Percentiles rank a stretch among this genome's conserved stretches.
phyloP scores from a whole-genome alignment of 2,797 vertebrate genomes.

The Chaenodraco wilsoni region DNA sequence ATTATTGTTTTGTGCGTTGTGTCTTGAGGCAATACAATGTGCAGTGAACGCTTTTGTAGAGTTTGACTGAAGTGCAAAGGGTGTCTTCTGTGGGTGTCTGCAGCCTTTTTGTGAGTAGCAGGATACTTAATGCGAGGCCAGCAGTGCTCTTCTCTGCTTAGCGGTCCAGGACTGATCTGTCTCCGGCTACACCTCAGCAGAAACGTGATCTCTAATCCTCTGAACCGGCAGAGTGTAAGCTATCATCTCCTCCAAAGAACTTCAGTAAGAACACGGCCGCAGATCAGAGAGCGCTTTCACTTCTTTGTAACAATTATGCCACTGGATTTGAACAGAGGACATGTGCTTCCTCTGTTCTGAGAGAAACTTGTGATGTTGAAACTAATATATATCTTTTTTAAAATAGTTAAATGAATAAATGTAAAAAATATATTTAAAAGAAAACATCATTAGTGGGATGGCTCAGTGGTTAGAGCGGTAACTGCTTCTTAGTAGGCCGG shows the following conservation, averaged over 20 bases:
- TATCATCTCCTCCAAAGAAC: conserved; percentile 16
- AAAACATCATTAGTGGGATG: too few species aligned
- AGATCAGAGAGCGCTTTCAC: conserved; percentile 20
- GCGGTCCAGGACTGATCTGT: conserved; percentile 58
- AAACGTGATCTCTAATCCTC: conserved; percentile 60
- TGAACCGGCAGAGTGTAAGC: conserved; percentile 39
- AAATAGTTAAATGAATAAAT: neutral
- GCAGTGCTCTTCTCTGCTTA: conserved; percentile 24
- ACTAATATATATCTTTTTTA: neutral
- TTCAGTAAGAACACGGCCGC: neutral
- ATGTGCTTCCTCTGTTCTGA: conserved; percentile 11
- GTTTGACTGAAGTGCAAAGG: neutral
- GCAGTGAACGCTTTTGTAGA: neutral
- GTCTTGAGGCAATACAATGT: conserved; percentile 12
- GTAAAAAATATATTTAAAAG: neutral
- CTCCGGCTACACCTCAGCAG: conserved; percentile 50
- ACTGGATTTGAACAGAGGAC: conserved; percentile 10
- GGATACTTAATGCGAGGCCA: conserved; percentile 6
- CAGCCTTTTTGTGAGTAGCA: conserved; percentile 1
- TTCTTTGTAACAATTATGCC: neutral
- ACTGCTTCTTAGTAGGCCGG: too few species aligned
- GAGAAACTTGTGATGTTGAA: neutral
- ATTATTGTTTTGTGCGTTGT: conserved; percentile 18
- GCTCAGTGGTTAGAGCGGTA: too few species aligned
- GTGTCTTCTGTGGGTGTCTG: neutral